Percentiles rank a stretch among this genome's conserved stretches.
Conservation (phyloP, 2,797 vertebrate genomes). For the Amniataba percoides region DNA sequence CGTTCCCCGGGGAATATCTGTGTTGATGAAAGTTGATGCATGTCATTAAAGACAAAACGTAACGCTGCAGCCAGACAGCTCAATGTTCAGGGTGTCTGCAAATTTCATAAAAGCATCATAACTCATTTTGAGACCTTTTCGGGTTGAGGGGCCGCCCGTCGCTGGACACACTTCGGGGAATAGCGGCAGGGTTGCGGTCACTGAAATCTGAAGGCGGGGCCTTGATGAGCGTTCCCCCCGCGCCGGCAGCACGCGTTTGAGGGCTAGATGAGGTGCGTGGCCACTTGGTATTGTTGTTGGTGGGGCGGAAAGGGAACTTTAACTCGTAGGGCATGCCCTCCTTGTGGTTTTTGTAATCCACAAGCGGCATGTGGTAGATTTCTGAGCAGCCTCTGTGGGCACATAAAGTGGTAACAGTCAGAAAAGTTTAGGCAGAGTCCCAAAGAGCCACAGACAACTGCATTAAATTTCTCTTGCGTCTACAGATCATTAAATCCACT, state of each 20-base stretch:
- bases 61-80: slow-evolving; percentile 14
- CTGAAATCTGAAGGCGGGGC: slow-evolving; percentile 84
- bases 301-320: slow-evolving; percentile 95
- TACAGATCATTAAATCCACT: neutral
- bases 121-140: slow-evolving; percentile 85
- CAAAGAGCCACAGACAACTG: slow-evolving; percentile 10
- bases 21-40: slow-evolving; percentile 16
- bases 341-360: slow-evolving; percentile 96
- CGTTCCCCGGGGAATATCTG: slow-evolving; percentile 94
- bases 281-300: slow-evolving; percentile 93
- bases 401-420: slow-evolving; percentile 30
- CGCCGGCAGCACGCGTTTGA: slow-evolving; percentile 85
- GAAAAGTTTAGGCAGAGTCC: neutral
- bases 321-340: slow-evolving; percentile 95
- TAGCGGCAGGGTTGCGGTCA: slow-evolving; percentile 86
- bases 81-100: slow-evolving; percentile 3
- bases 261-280: slow-evolving; percentile 90
- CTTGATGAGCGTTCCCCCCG: slow-evolving; percentile 89
- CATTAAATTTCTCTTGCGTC: neutral
- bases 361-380: slow-evolving; percentile 96
- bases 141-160: slow-evolving; percentile 93
- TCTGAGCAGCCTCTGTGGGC: slow-evolving; percentile 94
- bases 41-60: slow-evolving; percentile 16
- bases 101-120: neutral
- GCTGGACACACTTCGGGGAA: slow-evolving; percentile 96